Conservation (phyloP, 2,888 invertebrate species). For the Rhogogaster chlorosoma region DNA sequence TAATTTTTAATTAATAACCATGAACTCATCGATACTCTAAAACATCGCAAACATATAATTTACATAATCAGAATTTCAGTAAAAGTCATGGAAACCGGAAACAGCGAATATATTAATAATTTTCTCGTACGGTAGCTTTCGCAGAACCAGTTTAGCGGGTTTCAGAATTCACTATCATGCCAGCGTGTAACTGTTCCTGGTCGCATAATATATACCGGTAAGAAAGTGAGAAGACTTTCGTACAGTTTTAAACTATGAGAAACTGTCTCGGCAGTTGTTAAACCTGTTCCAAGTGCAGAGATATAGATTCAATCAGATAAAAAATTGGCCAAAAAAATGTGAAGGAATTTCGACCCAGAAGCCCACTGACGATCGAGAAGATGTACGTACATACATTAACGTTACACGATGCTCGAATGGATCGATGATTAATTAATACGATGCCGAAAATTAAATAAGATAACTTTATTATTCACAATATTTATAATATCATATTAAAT, state of each 20-base stretch:
- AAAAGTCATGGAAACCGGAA: neutral
- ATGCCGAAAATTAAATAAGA: neutral
- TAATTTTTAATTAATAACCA: too few species aligned
- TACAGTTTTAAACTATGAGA: neutral
- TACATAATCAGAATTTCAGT: neutral
- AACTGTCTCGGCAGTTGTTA: neutral
- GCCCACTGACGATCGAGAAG: neutral
- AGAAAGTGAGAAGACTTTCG: conserved; percentile 1
- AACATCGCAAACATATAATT: too few species aligned
- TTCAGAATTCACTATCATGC: conserved; percentile 9
- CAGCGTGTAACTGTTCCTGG: neutral
- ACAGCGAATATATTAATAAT: neutral
- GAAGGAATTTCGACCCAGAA: neutral
- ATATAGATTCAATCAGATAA: neutral
- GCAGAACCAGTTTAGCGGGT: neutral
- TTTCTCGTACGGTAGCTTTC: neutral
- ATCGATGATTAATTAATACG: neutral
- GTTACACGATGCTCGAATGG: neutral
- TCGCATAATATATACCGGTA: neutral
- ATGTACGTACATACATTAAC: too few species aligned
- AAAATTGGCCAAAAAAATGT: neutral
- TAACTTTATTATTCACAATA: conserved; percentile 19
- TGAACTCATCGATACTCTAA: too few species aligned
- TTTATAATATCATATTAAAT: conserved; percentile 12
- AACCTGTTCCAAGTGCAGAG: neutral